Evolutionary conservation across 92 coral and sea anemone genomes (phyloP).

Genomic region (Porites cylindrica): DNA sequence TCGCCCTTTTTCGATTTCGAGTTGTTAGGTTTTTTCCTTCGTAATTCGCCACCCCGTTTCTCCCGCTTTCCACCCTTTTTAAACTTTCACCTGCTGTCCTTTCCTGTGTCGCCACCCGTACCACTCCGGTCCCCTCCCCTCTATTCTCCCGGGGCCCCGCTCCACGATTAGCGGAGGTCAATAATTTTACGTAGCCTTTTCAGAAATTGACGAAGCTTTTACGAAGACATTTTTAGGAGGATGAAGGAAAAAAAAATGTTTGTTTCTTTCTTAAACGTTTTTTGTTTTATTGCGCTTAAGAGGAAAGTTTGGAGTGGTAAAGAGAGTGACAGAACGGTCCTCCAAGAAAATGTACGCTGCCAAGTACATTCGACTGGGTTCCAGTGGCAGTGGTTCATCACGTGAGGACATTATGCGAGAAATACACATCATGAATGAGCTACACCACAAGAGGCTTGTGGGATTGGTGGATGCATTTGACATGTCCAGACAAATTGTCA

Average conservation of each 20-base stretch:
- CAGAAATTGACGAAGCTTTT: not conserved
- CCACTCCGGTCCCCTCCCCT: too few species aligned
- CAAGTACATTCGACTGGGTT: constrained; percentile 85
- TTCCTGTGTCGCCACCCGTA: too few species aligned
- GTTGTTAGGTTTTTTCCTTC: too few species aligned
- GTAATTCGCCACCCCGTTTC: too few species aligned
- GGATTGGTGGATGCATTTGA: constrained; percentile 92
- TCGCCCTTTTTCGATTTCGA: too few species aligned
- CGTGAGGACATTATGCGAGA: constrained; percentile 91
- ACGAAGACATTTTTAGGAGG: not conserved
- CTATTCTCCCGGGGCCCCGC: too few species aligned
- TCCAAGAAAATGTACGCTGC: constrained; percentile 82
- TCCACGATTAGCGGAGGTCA: too few species aligned
- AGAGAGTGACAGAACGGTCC: constrained; percentile 75
- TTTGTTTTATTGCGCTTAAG: constrained; percentile 31
- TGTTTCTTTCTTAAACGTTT: too few species aligned
- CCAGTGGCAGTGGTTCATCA: constrained; percentile 76
- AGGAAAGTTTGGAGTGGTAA: constrained; percentile 97
- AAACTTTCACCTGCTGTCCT: too few species aligned
- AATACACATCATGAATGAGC: constrained; percentile 92
- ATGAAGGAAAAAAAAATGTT: too few species aligned
- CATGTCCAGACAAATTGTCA: constrained; percentile 71
- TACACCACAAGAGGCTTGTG: constrained; percentile 96
- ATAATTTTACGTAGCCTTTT: too few species aligned
- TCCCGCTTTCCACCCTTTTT: too few species aligned